phyloP scores from a whole-genome alignment of 2,888 invertebrate genomes.

The Cryptus viduatorius region DNA sequence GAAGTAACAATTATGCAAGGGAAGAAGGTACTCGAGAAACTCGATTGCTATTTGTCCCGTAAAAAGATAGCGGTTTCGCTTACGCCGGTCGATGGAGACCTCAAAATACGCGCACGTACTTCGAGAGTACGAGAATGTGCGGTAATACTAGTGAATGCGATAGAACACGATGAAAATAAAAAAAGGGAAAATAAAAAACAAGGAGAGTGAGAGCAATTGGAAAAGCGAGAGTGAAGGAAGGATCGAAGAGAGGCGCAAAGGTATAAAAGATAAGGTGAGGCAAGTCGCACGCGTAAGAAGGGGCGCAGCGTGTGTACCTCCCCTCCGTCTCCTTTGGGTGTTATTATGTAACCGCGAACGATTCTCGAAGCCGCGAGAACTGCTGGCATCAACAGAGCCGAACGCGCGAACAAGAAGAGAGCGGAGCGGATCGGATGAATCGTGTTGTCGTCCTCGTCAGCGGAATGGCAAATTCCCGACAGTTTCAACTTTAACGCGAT shows the following conservation, averaged over 20 bases:
- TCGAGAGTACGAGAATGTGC: conserved; percentile 37
- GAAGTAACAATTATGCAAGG: background rate
- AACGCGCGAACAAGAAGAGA: conserved; percentile 54
- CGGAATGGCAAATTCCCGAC: background rate
- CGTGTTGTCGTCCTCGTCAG: conserved; percentile 8
- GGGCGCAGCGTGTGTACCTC: conserved; percentile 35
- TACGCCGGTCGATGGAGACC: conserved; percentile 8
- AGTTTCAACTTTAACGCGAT: background rate
- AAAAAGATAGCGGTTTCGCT: conserved; percentile 9
- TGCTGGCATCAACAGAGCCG: conserved; percentile 48
- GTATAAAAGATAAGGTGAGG: conserved; percentile 50
- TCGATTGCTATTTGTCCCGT: conserved; percentile 25
- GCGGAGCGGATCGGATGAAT: conserved; percentile 42
- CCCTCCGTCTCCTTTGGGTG: conserved; percentile 28
- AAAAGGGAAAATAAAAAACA: background rate
- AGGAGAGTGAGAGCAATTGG: background rate
- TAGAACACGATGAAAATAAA: background rate
- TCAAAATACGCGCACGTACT: conserved; percentile 51
- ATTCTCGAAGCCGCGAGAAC: conserved; percentile 44
- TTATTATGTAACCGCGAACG: conserved; percentile 51
- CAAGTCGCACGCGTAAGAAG: conserved; percentile 53
- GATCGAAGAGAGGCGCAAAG: conserved; percentile 32
- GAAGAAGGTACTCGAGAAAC: background rate
- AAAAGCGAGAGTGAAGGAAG: conserved; percentile 41
- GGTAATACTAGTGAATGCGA: conserved; percentile 61